Percentiles rank a stretch among this genome's conserved stretches.
These are phyloP conservation scores for Aphodius sticticus DNA, from an alignment of 2,888 invertebrate species.

Conservation along the genomic window DNA sequence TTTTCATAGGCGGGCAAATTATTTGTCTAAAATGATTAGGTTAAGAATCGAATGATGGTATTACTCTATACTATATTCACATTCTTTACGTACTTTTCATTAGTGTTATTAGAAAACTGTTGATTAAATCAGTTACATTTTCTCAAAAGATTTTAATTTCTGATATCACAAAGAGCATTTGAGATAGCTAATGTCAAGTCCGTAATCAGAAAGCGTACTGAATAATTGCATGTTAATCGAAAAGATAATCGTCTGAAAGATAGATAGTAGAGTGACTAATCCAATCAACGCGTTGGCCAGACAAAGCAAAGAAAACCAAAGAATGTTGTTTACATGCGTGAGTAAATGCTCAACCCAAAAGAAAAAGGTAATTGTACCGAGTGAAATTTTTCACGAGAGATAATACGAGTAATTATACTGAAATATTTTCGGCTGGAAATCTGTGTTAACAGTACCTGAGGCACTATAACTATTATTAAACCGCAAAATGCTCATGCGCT, in stretches of 20 bases:
- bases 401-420: conserved; percentile 21
- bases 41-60: no score
- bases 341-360: neutral
- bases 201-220: neutral
- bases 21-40: no score
- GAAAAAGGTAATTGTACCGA: neutral
- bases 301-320: neutral
- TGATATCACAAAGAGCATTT: neutral
- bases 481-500: conserved; percentile 16
- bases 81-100: no score
- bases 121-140: neutral
- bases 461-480: conserved; percentile 21
- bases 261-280: neutral
- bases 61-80: no score
- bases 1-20: no score
- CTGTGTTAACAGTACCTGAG: conserved; percentile 22
- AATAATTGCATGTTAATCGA: conserved; percentile 4
- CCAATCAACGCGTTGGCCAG: neutral
- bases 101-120: no score
- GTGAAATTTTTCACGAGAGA: conserved; percentile 20
- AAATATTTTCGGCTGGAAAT: conserved; percentile 17
- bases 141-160: neutral
- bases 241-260: neutral
- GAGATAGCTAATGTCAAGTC: neutral
- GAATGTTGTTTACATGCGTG: conserved; percentile 4